Evolutionary conservation across 1,140 invertebrate species (phyloP).

Genomic region (Pseudachorutes palmiensis): DNA sequence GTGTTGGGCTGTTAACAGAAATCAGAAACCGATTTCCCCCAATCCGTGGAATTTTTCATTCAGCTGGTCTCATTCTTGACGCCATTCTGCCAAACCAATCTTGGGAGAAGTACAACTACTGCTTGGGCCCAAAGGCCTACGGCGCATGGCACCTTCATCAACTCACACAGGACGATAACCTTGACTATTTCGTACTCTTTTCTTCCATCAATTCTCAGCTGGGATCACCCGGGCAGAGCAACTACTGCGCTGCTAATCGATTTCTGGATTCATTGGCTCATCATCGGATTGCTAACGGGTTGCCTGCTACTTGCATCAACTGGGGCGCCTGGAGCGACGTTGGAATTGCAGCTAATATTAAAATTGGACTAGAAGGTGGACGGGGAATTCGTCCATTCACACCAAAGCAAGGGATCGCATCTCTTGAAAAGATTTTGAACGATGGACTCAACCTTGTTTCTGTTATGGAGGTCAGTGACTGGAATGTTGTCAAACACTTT

Average conservation of each 20-base stretch:
- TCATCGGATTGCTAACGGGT: too few relatives aligned
- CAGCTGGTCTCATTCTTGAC: conserved; percentile 14
- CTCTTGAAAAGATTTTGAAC: conserved; percentile 4
- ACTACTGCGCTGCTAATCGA: conserved; percentile 16
- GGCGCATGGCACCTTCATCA: conserved; percentile 20
- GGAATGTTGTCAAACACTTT: conserved; percentile 10
- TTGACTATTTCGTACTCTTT: conserved; percentile 22
- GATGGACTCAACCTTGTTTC: background rate
- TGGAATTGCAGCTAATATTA: conserved; percentile 1
- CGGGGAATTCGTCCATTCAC: conserved; percentile 6
- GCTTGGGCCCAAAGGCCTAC: conserved; percentile 11
- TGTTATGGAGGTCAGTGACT: background rate
- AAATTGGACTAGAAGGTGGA: background rate
- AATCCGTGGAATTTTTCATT: conserved; percentile 14
- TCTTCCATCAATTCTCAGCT: conserved; percentile 11
- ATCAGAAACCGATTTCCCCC: conserved; percentile 1
- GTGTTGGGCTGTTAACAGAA: background rate
- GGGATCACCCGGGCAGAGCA: conserved; percentile 10
- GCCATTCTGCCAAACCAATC: conserved; percentile 15
- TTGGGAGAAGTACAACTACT: conserved; percentile 6
- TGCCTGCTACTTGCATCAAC: conserved; percentile 5
- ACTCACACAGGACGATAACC: background rate
- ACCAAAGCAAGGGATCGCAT: conserved; percentile 1
- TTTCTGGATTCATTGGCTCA: conserved; percentile 19
- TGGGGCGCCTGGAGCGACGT: conserved; percentile 19